These are phyloP conservation scores for Cephus runcator DNA, from an alignment of 2,888 invertebrate genomes.

Conservation along the genomic window DNA sequence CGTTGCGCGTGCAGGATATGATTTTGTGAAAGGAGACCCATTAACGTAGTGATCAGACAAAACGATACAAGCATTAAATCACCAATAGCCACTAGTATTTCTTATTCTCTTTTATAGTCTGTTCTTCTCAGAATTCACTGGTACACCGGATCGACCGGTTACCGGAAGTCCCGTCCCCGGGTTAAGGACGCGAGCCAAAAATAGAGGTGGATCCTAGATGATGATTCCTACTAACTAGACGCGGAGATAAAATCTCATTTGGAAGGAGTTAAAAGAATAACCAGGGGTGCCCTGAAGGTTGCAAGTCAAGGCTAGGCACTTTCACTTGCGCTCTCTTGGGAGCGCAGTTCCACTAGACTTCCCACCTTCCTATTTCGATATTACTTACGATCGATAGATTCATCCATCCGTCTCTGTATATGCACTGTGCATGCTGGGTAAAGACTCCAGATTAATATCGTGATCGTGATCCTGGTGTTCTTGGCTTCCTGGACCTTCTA, in stretches of 20 bases:
- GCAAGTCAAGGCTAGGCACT: conserved; percentile 63
- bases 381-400: neutral
- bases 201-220: neutral
- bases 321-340: conserved; percentile 59
- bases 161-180: neutral
- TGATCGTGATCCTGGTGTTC: neutral
- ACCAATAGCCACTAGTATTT: neutral
- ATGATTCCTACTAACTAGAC: neutral
- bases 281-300: conserved; percentile 53
- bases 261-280: neutral
- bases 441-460: neutral
- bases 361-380: conserved; percentile 43
- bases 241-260: neutral
- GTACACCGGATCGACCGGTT: neutral
- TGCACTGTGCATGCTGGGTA: neutral
- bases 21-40: neutral
- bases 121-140: neutral
- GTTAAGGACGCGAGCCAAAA: neutral
- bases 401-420: neutral
- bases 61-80: neutral
- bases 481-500: neutral
- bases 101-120: neutral
- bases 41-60: neutral
- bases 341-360: conserved; percentile 53
- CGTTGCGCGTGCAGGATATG: neutral